Percentiles rank a stretch among this genome's conserved stretches.
phyloP scores from a whole-genome alignment of 1,140 invertebrate genomes.

The Adoxophyes honmai region DNA sequence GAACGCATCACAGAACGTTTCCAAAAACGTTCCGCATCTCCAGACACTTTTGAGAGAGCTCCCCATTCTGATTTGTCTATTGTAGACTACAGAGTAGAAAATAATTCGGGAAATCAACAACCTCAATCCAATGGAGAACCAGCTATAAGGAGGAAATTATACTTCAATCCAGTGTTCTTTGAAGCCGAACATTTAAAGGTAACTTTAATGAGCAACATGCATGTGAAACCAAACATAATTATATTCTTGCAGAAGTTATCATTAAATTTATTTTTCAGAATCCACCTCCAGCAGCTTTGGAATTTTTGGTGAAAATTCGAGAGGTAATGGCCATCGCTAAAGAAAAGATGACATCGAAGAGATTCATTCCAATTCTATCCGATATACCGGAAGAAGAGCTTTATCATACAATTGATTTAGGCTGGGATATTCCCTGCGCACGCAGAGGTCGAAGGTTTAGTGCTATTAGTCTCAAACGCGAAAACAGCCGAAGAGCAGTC shows the following conservation, averaged over 20 bases:
- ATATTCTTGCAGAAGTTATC: background rate
- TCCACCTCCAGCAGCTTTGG: conserved; percentile 90
- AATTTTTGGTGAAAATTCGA: conserved; percentile 90
- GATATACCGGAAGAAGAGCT: conserved; percentile 89
- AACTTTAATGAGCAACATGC: conserved; percentile 41
- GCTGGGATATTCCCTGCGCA: conserved; percentile 68
- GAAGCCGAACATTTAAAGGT: conserved; percentile 89
- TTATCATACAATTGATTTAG: conserved; percentile 66
- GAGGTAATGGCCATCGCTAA: conserved; percentile 92
- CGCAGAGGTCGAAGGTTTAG: conserved; percentile 63
- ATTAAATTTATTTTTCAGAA: conserved; percentile 76
- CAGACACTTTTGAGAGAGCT: conserved; percentile 63
- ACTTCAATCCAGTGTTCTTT: conserved; percentile 93
- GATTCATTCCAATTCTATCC: conserved; percentile 87
- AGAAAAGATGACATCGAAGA: conserved; percentile 90
- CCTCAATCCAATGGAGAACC: conserved; percentile 51
- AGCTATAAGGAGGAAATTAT: conserved; percentile 82
- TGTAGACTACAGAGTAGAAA: conserved; percentile 53
- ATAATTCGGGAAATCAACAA: conserved; percentile 34
- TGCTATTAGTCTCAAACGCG: conserved; percentile 75
- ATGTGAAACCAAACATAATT: conserved; percentile 11
- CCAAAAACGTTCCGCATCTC: conserved; percentile 61
- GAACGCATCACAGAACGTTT: conserved; percentile 49
- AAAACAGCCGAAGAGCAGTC: conserved; percentile 74
- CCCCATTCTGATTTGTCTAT: conserved; percentile 64